A percentile compares a stretch with the other conserved stretches of the same genome.
These are phyloP conservation scores for Myxocyprinus asiaticus DNA, from an alignment of 2,113 vertebrate species.

Conservation along the genomic window DNA sequence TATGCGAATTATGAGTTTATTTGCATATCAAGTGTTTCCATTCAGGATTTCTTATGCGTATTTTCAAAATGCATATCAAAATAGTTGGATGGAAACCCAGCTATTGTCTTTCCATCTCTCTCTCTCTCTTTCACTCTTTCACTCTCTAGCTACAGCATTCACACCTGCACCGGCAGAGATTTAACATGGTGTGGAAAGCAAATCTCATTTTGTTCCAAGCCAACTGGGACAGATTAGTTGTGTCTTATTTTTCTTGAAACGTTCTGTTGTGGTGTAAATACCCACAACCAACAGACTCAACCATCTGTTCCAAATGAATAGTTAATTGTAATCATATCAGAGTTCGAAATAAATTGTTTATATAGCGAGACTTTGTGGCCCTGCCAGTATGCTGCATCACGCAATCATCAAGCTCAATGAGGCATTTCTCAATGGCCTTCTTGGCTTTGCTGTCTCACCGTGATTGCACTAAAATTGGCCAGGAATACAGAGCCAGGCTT, in stretches of 20 bases:
- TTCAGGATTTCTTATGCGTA: too few relatives aligned
- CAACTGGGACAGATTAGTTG: constrained; percentile 57
- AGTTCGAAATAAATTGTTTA: constrained; percentile 57
- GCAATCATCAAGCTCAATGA: constrained; percentile 9
- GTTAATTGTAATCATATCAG: constrained; percentile 58
- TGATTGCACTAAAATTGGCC: background rate
- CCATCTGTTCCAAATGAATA: constrained; percentile 61
- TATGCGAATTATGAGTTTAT: too few relatives aligned
- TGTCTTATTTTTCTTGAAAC: constrained; percentile 54
- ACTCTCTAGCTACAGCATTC: too few relatives aligned
- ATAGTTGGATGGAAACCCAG: too few relatives aligned
- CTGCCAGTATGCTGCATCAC: background rate
- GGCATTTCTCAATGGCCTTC: constrained; percentile 26
- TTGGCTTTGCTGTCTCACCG: constrained; percentile 1
- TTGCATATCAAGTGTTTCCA: too few relatives aligned
- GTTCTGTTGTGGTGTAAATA: constrained; percentile 55
- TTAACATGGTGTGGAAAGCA: constrained; percentile 43
- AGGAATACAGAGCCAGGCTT: background rate
- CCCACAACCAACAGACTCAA: constrained; percentile 43
- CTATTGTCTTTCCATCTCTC: background rate
- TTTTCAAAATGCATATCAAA: too few relatives aligned
- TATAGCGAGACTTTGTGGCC: constrained; percentile 46
- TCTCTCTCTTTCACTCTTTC: background rate
- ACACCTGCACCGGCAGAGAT: constrained; percentile 21
- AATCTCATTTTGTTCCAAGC: constrained; percentile 46